phyloP scores from a whole-genome alignment of 1,140 invertebrate genomes.

The Cryptotermes secundus region DNA sequence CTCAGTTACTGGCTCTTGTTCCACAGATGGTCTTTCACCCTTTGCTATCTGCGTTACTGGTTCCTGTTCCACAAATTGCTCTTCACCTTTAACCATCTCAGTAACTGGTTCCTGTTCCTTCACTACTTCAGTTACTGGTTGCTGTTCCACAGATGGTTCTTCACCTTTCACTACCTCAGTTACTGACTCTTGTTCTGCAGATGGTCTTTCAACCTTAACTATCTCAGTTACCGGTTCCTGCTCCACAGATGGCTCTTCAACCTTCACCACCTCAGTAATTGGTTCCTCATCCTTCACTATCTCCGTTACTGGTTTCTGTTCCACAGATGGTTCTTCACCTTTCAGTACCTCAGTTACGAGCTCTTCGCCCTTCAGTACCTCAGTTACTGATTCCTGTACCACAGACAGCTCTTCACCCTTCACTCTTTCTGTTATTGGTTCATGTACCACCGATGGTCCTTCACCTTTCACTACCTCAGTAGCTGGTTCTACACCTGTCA shows the following conservation, averaged over 20 bases:
- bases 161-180: background rate
- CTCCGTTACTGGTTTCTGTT: background rate
- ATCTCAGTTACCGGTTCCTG: background rate
- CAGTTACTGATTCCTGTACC: background rate
- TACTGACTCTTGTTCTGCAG: background rate
- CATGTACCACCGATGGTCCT: background rate
- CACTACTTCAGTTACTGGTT: slow-evolving; percentile 27
- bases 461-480: background rate
- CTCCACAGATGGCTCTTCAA: background rate
- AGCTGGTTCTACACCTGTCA: background rate
- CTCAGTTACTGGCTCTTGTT: background rate
- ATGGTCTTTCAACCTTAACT: background rate
- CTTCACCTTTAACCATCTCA: slow-evolving; percentile 10
- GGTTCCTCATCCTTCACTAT: background rate
- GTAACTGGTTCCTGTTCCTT: slow-evolving; percentile 26
- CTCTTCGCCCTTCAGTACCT: background rate
- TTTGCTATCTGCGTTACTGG: slow-evolving; percentile 37
- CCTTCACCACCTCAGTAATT: too few species aligned
- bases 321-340: background rate
- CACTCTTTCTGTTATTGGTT: background rate
- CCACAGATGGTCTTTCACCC: slow-evolving; percentile 33
- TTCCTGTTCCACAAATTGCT: slow-evolving; percentile 33
- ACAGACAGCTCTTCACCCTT: background rate
- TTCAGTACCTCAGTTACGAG: background rate
- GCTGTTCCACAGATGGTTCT: background rate